These are phyloP conservation scores for Oscheius myriophilus DNA, from an alignment of 2,888 invertebrate species.

Conservation along the genomic window DNA sequence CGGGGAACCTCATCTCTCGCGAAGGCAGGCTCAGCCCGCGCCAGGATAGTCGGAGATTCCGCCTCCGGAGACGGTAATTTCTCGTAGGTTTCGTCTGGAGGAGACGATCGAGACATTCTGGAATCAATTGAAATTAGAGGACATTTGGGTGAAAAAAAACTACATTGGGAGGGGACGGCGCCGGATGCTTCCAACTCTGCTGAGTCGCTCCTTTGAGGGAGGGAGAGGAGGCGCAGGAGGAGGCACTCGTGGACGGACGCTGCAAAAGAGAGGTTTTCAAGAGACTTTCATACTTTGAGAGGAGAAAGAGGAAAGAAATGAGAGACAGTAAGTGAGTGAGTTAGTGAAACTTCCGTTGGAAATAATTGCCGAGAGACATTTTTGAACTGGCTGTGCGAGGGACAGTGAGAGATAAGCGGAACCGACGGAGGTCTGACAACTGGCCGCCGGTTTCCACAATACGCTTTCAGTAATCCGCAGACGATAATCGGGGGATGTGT, in stretches of 20 bases:
- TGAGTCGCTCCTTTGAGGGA: conserved; percentile 20
- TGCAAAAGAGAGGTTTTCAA: no score
- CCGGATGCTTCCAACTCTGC: conserved; percentile 17
- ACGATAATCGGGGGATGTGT: no score
- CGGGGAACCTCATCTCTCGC: conserved; percentile 27
- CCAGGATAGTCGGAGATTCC: conserved; percentile 10
- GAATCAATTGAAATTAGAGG: background rate
- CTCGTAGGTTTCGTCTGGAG: conserved; percentile 25
- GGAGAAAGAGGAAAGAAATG: no score
- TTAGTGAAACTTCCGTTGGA: background rate
- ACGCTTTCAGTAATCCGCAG: no score
- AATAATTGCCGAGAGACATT: no score
- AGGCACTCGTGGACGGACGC: conserved; percentile 23
- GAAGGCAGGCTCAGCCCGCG: conserved; percentile 20
- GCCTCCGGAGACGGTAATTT: conserved; percentile 22
- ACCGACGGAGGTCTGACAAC: background rate
- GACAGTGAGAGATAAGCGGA: conserved; percentile 4
- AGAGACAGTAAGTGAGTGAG: background rate
- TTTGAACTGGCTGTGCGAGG: background rate
- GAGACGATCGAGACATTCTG: conserved; percentile 14
- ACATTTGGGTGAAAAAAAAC: background rate
- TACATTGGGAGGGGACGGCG: conserved; percentile 17
- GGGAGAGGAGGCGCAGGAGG: conserved; percentile 28
- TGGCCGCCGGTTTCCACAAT: no score
- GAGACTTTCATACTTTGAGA: no score